Base-by-base conservation (phyloP, 2,113 vertebrate genomes). In the Recurvirostra avosetta region DNA sequence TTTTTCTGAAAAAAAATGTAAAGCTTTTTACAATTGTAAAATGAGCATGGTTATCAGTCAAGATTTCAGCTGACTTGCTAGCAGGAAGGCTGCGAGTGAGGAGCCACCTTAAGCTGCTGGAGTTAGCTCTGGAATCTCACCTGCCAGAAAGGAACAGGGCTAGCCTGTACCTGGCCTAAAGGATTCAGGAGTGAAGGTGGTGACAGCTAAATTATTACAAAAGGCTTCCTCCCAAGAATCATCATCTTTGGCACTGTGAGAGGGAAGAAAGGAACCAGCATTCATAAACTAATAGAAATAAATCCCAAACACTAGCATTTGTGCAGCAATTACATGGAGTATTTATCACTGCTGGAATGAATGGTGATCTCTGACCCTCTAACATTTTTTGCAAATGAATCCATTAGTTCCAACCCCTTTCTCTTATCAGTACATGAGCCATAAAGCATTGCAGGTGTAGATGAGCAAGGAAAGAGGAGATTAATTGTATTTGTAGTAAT, bases 91-190 rank as follows among this genome's bases (percentile, higher is more conserved):
- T 91, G 62, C 38, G 80, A 87, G 74, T 2, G 0, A 83, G 85
- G 84, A 95, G 55, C 87, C 87, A 95, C 91, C 91, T 95, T 95
- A 92, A 97, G 41, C 53, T 83, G 88, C 62, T 82, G 80, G 77
- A 91, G 92, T 85, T 30, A 47, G 66, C 36, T 83, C 41, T 89
- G 71, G 67, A 84, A 86, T 91, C 84, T 91, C 67, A 70, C 86
- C 84, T 94, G 80, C 71, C 62, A 92, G 84, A 91, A 56, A 52
- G 68, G 67, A 78, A 62, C 50, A 90, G 66, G 81, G 41, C 78
- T 86, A 62, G 91, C 90, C 94, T 78, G 65, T 88, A 90, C 66
- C 73, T 95, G 88, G 90, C 79, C 88, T 83, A 21, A 67, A 66
- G 76, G 89, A 84, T 59, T 62, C 56, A 41, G 71, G 59, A 97